phyloP scores from a whole-genome alignment of 2,888 invertebrate species.

The Macrosiphum euphorbiae region DNA sequence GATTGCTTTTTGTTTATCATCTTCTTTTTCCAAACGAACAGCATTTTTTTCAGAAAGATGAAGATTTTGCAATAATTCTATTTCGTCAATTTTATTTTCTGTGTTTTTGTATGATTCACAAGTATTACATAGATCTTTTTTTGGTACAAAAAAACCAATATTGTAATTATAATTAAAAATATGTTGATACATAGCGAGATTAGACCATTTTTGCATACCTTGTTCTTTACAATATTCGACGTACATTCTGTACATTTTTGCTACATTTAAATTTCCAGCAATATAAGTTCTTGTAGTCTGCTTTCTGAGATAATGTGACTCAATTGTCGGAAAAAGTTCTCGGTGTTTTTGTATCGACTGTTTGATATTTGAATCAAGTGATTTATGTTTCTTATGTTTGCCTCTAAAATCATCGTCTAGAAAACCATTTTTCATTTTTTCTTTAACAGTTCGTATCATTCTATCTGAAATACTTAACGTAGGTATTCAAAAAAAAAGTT shows the following conservation, averaged over 20 bases:
- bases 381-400: no score
- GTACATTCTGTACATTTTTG: conserved; percentile 35
- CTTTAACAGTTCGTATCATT: no score
- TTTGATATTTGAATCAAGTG: conserved; percentile 23
- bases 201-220: conserved; percentile 21
- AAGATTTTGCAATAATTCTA: conserved; percentile 19
- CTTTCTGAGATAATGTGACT: conserved; percentile 27
- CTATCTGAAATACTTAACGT: no score
- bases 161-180: conserved; percentile 38
- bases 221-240: not conserved
- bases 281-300: conserved; percentile 3
- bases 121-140: conserved; percentile 36
- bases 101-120: conserved; percentile 20
- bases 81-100: conserved; percentile 33
- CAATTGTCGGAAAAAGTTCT: conserved; percentile 21
- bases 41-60: conserved; percentile 34
- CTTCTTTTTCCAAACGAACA: conserved; percentile 16
- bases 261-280: conserved; percentile 42
- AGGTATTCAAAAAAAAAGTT: no score
- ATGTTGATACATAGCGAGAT: not conserved
- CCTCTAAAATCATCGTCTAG: no score
- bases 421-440: no score
- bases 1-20: not conserved
- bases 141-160: conserved; percentile 34
- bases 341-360: conserved; percentile 11